Evolutionary conservation across 2,888 invertebrate species (phyloP).

Genomic region (Xanthorhoe designata): DNA sequence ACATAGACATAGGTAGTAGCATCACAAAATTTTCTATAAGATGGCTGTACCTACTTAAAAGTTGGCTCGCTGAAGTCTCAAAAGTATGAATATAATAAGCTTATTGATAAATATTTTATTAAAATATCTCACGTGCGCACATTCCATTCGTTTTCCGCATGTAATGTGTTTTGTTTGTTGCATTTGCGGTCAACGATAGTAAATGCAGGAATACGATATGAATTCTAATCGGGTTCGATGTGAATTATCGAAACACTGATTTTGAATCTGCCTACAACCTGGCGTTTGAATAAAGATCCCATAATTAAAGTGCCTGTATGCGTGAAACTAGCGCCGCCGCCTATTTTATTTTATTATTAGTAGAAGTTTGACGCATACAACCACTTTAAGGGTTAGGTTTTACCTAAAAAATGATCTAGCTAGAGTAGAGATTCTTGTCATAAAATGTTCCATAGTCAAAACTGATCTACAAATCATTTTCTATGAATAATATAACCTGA

Average conservation of each 20-base stretch:
- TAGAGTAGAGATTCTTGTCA: background rate
- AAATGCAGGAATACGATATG: slow-evolving; percentile 50
- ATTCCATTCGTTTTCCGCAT: slow-evolving; percentile 52
- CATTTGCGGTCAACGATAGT: slow-evolving; percentile 18
- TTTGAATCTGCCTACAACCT: slow-evolving; percentile 13
- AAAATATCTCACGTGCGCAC: slow-evolving; percentile 37
- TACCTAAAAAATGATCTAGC: background rate
- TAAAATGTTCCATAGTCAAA: background rate
- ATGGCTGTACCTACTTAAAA: too few species aligned
- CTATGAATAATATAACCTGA: background rate
- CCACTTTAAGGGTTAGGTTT: background rate
- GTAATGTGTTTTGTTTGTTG: slow-evolving; percentile 42
- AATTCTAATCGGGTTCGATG: slow-evolving; percentile 59
- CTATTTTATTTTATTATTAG: too few species aligned
- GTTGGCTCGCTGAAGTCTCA: too few species aligned
- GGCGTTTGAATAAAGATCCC: background rate
- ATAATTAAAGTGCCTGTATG: too few species aligned
- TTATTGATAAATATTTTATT: slow-evolving; percentile 13
- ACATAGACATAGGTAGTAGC: too few species aligned
- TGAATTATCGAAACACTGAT: slow-evolving; percentile 55
- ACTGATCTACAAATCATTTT: background rate
- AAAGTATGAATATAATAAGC: background rate
- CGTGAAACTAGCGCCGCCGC: too few species aligned
- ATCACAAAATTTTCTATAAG: too few species aligned
- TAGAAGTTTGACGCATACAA: too few species aligned